Base-by-base conservation (phyloP, 2,113 vertebrate species). In the Chionodraco myersi region DNA sequence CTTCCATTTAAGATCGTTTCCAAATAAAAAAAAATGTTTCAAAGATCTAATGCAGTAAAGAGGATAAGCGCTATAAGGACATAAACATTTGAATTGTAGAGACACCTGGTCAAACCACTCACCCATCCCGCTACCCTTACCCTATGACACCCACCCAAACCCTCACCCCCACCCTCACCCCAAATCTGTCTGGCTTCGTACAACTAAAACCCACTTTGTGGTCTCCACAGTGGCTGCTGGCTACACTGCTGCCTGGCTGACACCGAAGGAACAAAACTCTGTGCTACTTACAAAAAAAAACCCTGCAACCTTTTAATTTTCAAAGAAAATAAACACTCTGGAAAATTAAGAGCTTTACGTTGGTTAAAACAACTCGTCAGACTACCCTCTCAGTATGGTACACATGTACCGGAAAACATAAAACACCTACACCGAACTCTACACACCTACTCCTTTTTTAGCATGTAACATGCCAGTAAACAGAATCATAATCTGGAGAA, bases 391-490 rank as follows among this genome's bases (percentile, higher is more conserved):
- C 70, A 41, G 77, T 82, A 80, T 68, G 85, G 91, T 86, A 89
- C 86, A 75, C 57, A 10, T 21, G 82, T 83, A 94, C 92, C 85
- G 23, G 84, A 86, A 91, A 86, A 79, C 69, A 89, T 76, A 84
- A 78, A 41, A 89, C 87, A 79, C 73, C 80, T 82, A 75, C 83
- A 89, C 45, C 80, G 72, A 91, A 84, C 21, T 77, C 69, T 83
- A 88, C 75, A 60, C 65, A 75, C 84, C 69, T 70, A 86, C 83
- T 84, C 75, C 74, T 77, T 75, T 59, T 86, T 84, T 62, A 86
- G 93, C 90, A 94, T 96, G 95, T 96, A 94, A 89, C 95, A 95
- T 95, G 94, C 94, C 93, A 89, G 90, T 80, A 93, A 95, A 96
- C 95, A 94, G 93, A 94, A 95, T 78, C 75, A 82, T 86, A 94